These are phyloP conservation scores for Gymnoscelis rufifasciata DNA, from an alignment of 2,888 invertebrate species.

Conservation along the genomic window DNA sequence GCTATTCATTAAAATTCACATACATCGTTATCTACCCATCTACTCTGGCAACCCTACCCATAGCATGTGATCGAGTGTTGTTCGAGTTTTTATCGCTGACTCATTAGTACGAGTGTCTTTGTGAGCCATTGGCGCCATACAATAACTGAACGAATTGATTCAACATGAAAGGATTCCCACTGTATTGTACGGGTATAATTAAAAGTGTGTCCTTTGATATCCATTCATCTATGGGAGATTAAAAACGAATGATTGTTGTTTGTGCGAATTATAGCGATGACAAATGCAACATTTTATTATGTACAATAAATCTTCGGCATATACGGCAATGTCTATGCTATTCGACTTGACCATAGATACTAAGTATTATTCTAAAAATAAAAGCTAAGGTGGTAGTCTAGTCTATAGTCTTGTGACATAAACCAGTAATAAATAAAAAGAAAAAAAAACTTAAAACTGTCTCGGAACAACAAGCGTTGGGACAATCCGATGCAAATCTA, in stretches of 20 bases:
- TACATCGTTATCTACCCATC: slow-evolving; percentile 19
- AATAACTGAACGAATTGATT: slow-evolving; percentile 62
- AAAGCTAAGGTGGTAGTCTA: too few species aligned
- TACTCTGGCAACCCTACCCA: slow-evolving; percentile 49
- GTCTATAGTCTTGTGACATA: not conserved
- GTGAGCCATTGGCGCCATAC: slow-evolving; percentile 49
- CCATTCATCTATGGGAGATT: not conserved
- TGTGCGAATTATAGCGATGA: not conserved
- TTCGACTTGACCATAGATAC: too few species aligned
- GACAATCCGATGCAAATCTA: slow-evolving; percentile 20
- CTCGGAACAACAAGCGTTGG: slow-evolving; percentile 10
- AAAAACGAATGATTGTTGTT: not conserved
- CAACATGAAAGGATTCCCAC: slow-evolving; percentile 52
- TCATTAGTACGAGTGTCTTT: slow-evolving; percentile 77
- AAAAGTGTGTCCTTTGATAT: slow-evolving; percentile 26
- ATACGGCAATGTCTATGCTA: too few species aligned
- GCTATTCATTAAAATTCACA: too few species aligned
- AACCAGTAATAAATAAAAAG: not conserved
- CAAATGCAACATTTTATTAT: not conserved
- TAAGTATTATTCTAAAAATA: too few species aligned
- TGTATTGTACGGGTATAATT: slow-evolving; percentile 40
- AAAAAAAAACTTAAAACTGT: slow-evolving; percentile 6
- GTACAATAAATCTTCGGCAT: too few species aligned
- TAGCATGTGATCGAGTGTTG: slow-evolving; percentile 69
- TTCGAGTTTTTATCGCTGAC: slow-evolving; percentile 75